Evolutionary conservation across 2,113 vertebrate species (phyloP).

Genomic region (Gallinago jamesoni): DNA sequence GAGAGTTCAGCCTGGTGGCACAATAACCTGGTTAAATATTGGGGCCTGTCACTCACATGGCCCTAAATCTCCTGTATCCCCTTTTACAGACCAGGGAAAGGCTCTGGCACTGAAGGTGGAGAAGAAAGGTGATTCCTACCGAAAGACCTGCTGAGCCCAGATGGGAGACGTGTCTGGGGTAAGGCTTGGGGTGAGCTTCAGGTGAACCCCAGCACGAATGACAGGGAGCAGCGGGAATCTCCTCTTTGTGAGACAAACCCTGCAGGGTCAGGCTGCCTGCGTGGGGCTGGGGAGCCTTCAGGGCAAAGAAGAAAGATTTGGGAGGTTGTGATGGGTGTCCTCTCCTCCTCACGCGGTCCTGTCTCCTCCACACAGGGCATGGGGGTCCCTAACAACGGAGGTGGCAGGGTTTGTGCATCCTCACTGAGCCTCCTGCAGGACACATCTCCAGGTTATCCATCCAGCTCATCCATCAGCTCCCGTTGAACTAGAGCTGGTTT

Average conservation of each 20-base stretch:
- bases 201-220: background rate
- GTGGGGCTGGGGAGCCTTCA: background rate
- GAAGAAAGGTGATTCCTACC: background rate
- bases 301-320: background rate
- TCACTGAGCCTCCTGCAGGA: fast-evolving
- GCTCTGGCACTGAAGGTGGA: no score
- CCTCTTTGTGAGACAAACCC: background rate
- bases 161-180: fast-evolving
- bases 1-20: background rate
- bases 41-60: background rate
- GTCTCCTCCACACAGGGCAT: background rate
- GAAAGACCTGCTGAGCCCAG: background rate
- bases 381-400: background rate
- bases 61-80: background rate
- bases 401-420: background rate
- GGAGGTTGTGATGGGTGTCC: background rate
- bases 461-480: background rate
- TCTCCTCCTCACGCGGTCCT: background rate
- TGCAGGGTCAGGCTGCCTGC: background rate
- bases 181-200: background rate
- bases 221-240: background rate
- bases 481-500: background rate
- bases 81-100: background rate
- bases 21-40: background rate
- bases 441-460: background rate